phyloP scores from a whole-genome alignment of 2,113 vertebrate species.

The Rhea americana region DNA sequence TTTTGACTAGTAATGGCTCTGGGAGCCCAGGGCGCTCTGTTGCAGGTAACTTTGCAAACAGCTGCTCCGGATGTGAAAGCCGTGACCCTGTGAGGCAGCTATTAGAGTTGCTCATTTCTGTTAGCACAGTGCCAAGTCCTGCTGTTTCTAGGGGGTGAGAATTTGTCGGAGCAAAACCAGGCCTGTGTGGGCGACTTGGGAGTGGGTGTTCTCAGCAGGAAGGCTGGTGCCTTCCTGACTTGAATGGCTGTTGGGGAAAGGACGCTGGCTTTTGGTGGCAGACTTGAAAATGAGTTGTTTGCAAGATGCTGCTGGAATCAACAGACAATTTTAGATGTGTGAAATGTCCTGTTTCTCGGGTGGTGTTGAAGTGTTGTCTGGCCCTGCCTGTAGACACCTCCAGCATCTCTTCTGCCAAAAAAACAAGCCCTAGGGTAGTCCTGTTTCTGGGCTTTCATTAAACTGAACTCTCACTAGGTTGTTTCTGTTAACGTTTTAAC shows the following conservation, averaged over 20 bases:
- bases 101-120: fast-evolving
- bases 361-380: neutral
- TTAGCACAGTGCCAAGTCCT: fast-evolving
- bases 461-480: neutral
- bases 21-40: too few species aligned
- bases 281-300: too few species aligned
- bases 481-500: neutral
- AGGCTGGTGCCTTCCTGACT: neutral
- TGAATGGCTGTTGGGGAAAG: neutral
- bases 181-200: neutral
- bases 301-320: neutral
- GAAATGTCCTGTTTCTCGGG: neutral
- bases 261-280: too few species aligned
- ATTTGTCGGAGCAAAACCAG: neutral
- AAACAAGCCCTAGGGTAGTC: too few species aligned
- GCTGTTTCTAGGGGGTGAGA: neutral
- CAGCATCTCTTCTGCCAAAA: too few species aligned
- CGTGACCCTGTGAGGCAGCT: neutral
- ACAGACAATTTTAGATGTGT: neutral
- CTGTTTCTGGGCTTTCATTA: fast-evolving
- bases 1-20: too few species aligned
- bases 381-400: too few species aligned
- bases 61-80: neutral
- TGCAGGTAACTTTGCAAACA: neutral
- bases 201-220: too few species aligned